Base-by-base conservation (phyloP, 2,888 invertebrate genomes). In the Brassicogethes aeneus region DNA sequence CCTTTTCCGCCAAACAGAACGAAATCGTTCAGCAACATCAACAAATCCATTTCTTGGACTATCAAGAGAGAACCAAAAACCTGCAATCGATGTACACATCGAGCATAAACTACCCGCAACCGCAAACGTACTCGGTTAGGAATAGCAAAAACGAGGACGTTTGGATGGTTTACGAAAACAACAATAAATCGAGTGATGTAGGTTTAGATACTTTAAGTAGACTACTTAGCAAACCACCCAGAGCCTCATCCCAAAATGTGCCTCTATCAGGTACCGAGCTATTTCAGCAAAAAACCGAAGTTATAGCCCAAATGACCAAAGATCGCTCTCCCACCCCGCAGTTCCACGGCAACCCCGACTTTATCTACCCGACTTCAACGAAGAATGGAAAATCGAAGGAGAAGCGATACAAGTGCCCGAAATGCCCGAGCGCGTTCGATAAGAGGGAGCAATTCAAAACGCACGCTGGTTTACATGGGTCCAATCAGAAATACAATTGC, bases 371-470 rank as follows among this genome's bases (percentile, higher is more conserved):
- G 1, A 82, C 82, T 1, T 82, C 79, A 50, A 59, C 84, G 42
- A 82, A 83, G 62, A 85, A 85, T 57, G 85, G 85, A 0, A 73
- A 80, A 2, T 70, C 81, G 56, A 84, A 82, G 60, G 82, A 84
- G 59, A 85, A 85, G 60, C 74, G 84, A 2, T 86, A 85, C 66
- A 85, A 86, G 65, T 88, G 88, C 62, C 80, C 81, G 55, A 86
- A 87, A 66, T 90, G 90, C 60, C 90, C 91, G 0, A 88, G 88
- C 34, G 86, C 88, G 0, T 90, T 90, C 65, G 86, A 88, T 56
- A 89, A 90, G 66, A 72, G 84, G 30, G 82, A 85, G 55, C 87
- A 90, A 62, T 90, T 85, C 64, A 83, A 85, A 64, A 80, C 85
- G 16, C 91, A 91, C 66, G 67, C 85, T 52, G 81, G 82, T 13